phyloP scores from a whole-genome alignment of 2,113 vertebrate species.

The Albula glossodonta region DNA sequence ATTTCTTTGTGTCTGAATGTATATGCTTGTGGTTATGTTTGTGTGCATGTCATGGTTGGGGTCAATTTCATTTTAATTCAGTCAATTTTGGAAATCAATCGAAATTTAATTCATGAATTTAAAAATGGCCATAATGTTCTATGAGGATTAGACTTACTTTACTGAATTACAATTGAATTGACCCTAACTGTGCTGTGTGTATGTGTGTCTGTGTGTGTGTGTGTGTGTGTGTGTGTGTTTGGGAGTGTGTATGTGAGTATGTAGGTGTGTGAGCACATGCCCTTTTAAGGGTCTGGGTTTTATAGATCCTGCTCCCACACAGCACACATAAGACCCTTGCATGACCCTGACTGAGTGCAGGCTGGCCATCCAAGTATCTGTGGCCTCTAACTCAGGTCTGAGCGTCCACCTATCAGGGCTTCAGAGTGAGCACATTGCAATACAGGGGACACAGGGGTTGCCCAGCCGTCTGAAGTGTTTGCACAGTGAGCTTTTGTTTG shows the following conservation, averaged over 20 bases:
- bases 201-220: not conserved
- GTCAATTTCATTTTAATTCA: too few relatives aligned
- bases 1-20: not conserved
- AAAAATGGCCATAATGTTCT: too few relatives aligned
- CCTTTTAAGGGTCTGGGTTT: too few relatives aligned
- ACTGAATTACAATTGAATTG: too few relatives aligned
- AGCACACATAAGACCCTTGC: not conserved
- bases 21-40: not conserved
- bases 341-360: not conserved
- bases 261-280: too few relatives aligned
- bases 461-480: not conserved
- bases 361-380: not conserved
- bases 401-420: not conserved
- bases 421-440: not conserved
- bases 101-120: too few relatives aligned
- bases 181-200: not conserved
- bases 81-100: too few relatives aligned
- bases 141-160: too few relatives aligned
- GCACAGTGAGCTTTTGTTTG: conserved; percentile 15
- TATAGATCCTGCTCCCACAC: not conserved
- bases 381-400: not conserved
- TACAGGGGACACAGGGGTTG: not conserved
- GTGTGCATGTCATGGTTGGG: too few relatives aligned
- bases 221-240: not conserved
- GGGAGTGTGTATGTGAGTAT: too few relatives aligned